Conservation (phyloP, 2,888 invertebrate genomes). For the Magallana nippona region DNA sequence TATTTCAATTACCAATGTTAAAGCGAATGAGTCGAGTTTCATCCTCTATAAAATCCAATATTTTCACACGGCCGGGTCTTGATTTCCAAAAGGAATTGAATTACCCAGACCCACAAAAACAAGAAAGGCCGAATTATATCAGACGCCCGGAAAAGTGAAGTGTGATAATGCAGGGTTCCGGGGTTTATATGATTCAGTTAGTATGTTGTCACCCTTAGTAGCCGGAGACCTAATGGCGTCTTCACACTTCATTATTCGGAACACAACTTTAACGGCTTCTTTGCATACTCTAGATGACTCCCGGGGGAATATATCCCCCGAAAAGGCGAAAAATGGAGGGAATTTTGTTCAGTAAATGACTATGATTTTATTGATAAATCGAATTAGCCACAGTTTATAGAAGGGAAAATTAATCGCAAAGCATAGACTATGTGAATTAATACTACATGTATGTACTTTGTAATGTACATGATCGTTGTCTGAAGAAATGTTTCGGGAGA, state of each 20-base stretch:
- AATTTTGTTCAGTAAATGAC: constrained; percentile 17
- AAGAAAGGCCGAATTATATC: constrained; percentile 49
- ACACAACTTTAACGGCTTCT: constrained; percentile 39
- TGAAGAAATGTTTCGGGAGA: too few species aligned
- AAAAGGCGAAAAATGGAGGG: constrained; percentile 22
- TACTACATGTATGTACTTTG: neutral
- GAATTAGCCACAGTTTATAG: constrained; percentile 32
- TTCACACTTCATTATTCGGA: constrained; percentile 47
- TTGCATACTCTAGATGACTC: constrained; percentile 27
- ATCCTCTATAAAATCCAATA: constrained; percentile 48
- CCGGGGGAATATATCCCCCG: constrained; percentile 14
- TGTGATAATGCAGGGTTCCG: constrained; percentile 44
- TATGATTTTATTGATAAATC: constrained; percentile 33
- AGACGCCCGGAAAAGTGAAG: constrained; percentile 37
- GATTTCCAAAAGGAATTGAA: constrained; percentile 47
- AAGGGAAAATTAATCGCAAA: constrained; percentile 35
- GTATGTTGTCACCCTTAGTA: constrained; percentile 49
- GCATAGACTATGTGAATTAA: constrained; percentile 5
- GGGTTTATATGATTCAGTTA: constrained; percentile 44
- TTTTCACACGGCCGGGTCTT: constrained; percentile 49
- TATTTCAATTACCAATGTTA: constrained; percentile 50
- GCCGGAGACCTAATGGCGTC: constrained; percentile 45
- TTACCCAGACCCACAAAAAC: constrained; percentile 49
- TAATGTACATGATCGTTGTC: too few species aligned
- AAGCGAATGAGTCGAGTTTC: constrained; percentile 46